Conservation (phyloP, 2,888 invertebrate genomes). For the Leptinotarsa rubiginosa region DNA sequence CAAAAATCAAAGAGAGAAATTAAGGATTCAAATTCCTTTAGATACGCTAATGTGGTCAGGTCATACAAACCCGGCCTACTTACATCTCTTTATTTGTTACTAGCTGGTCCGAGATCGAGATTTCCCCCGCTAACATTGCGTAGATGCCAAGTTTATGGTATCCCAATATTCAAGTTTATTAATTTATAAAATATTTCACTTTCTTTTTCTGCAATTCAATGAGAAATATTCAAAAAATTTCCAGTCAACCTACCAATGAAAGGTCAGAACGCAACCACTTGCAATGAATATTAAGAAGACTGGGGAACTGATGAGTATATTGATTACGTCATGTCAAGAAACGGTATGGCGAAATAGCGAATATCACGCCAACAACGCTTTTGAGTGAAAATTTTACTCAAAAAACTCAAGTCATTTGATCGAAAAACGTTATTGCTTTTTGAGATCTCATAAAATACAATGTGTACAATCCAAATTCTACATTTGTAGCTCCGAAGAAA, state of each 20-base stretch:
- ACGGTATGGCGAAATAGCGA: too few relatives aligned
- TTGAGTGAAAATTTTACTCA: too few relatives aligned
- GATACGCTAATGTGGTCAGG: constrained; percentile 35
- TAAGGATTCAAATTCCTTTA: not conserved
- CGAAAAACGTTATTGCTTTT: too few relatives aligned
- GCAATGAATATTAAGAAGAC: too few relatives aligned
- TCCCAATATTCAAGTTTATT: constrained; percentile 2
- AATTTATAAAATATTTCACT: not conserved
- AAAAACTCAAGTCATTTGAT: too few relatives aligned
- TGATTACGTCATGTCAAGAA: too few relatives aligned
- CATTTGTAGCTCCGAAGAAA: too few relatives aligned
- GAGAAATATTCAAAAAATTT: not conserved
- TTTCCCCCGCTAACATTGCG: constrained; percentile 30
- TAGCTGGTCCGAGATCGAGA: constrained; percentile 29
- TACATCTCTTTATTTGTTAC: constrained; percentile 35
- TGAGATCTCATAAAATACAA: too few relatives aligned
- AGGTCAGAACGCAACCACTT: too few relatives aligned
- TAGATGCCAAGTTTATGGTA: constrained; percentile 18
- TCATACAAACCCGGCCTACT: constrained; percentile 39
- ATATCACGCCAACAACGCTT: too few relatives aligned
- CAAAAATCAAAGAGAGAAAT: not conserved
- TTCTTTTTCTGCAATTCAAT: not conserved
- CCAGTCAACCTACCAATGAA: not conserved
- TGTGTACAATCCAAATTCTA: too few relatives aligned
- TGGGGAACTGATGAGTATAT: too few relatives aligned